Conservation (phyloP, 23 tunicate genomes). For the Ascidia mentula region DNA sequence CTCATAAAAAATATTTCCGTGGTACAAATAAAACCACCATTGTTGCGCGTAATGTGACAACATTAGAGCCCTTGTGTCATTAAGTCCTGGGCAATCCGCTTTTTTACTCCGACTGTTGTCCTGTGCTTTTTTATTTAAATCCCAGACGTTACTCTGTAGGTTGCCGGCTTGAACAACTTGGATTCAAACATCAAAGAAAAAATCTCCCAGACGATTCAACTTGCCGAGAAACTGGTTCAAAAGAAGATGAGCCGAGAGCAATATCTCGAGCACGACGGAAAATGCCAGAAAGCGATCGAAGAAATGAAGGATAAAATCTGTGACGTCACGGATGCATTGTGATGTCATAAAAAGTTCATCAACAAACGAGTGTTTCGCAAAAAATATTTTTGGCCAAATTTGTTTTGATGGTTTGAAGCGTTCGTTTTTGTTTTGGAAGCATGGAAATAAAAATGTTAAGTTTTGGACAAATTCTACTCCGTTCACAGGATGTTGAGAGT, state of each 20-base stretch:
- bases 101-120: too few relatives aligned
- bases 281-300: conserved; percentile 58
- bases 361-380: not conserved
- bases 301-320: conserved; percentile 28
- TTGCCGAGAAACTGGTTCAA: conserved; percentile 59
- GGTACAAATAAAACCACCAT: too few relatives aligned
- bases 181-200: conserved; percentile 70
- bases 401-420: not conserved
- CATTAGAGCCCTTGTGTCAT: too few relatives aligned
- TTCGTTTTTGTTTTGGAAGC: not conserved
- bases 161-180: conserved; percentile 46
- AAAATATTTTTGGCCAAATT: not conserved
- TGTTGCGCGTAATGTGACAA: too few relatives aligned
- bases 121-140: too few relatives aligned
- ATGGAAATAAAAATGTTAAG: not conserved
- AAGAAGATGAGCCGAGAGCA: conserved; percentile 48
- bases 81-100: too few relatives aligned
- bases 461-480: too few relatives aligned
- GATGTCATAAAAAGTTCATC: not conserved
- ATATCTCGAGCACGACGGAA: conserved; percentile 51
- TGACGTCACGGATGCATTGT: conserved; percentile 3
- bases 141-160: conserved; percentile 24
- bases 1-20: too few relatives aligned
- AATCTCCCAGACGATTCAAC: conserved; percentile 9
- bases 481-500: too few relatives aligned